Conservation (phyloP, 2,113 vertebrate genomes). For the Sisor rabdophorus region DNA sequence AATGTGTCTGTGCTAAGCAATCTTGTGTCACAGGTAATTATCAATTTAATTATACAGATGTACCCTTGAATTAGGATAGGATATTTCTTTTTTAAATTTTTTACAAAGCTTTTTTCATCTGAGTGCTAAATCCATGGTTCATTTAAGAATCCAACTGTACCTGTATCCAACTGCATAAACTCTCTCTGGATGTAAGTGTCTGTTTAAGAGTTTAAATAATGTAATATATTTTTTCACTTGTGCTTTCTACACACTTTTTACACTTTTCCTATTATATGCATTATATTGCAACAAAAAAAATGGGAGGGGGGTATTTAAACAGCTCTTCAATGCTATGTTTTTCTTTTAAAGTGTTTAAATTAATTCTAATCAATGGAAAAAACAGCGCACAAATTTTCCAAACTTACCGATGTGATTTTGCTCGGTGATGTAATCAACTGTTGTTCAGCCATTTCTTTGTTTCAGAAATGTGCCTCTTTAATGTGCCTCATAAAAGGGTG, state of each 20-base stretch:
- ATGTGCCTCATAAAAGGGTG: conserved; percentile 4
- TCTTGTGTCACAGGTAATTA: no score
- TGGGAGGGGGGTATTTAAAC: background rate
- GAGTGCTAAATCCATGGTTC: no score
- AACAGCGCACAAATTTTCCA: background rate
- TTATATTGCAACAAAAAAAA: no score
- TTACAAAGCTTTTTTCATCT: no score
- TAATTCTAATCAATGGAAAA: background rate
- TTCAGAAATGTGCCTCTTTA: background rate
- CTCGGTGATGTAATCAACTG: conserved; percentile 61
- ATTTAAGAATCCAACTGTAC: no score
- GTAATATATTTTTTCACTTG: background rate
- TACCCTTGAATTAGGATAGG: no score
- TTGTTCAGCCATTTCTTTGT: conserved; percentile 70
- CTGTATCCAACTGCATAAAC: no score
- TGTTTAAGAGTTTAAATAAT: background rate
- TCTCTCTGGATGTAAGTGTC: no score
- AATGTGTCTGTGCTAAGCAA: no score
- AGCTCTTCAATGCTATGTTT: background rate
- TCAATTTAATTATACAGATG: no score
- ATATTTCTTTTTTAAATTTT: no score
- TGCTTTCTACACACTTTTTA: background rate
- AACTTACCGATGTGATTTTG: conserved; percentile 68
- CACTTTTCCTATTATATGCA: background rate
- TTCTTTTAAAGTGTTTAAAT: background rate